phyloP scores from a whole-genome alignment of 2,113 vertebrate species.

The Phoenicopterus ruber region DNA sequence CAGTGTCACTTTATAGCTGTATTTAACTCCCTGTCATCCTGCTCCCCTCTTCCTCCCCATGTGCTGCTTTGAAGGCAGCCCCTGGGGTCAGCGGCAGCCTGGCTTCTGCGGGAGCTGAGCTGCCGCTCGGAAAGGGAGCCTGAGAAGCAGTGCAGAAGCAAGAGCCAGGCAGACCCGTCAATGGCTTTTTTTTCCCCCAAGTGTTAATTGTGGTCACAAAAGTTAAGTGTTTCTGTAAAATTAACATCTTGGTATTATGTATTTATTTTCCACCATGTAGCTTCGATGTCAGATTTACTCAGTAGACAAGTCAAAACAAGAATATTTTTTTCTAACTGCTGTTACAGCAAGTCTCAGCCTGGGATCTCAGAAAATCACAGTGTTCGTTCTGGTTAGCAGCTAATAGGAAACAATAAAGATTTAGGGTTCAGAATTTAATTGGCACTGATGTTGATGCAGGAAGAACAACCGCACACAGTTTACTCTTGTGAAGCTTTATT shows the following conservation, averaged over 20 bases:
- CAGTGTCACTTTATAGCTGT: not conserved
- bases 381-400: constrained; percentile 22
- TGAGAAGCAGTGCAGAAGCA: not conserved
- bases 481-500: constrained; percentile 51
- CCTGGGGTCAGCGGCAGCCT: not conserved
- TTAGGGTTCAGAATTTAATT: constrained; percentile 50
- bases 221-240: constrained; percentile 66
- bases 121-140: not conserved
- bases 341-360: constrained; percentile 20
- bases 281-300: constrained; percentile 39
- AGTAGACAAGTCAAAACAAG: constrained; percentile 57
- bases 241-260: constrained; percentile 41
- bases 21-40: constrained; percentile 17
- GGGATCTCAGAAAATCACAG: constrained; percentile 18
- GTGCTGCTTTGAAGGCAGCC: constrained; percentile 35
- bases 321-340: not conserved
- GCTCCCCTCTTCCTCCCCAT: not conserved
- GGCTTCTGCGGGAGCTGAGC: not conserved
- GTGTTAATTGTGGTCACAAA: constrained; percentile 61
- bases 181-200: not conserved
- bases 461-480: not conserved
- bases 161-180: constrained; percentile 33
- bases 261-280: constrained; percentile 36
- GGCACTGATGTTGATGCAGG: constrained; percentile 11
- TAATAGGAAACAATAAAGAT: constrained; percentile 58